These are phyloP conservation scores for Nothocercus nigrocapillus DNA, from an alignment of 2,113 vertebrate genomes.

Conservation along the genomic window DNA sequence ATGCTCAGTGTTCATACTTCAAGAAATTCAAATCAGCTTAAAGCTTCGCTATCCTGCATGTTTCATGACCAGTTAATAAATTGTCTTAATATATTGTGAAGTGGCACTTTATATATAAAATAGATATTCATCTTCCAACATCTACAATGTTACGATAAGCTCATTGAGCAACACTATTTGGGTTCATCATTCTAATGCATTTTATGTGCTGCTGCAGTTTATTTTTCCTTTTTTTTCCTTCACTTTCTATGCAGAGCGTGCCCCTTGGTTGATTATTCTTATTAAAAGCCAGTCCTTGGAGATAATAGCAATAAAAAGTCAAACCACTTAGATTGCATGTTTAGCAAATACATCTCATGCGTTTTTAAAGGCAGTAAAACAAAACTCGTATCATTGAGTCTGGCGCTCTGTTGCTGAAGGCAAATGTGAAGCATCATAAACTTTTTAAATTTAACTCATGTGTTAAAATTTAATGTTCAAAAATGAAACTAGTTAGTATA, in stretches of 20 bases:
- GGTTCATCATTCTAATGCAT: background rate
- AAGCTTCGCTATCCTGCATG: background rate
- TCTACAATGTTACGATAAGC: background rate
- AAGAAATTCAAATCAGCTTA: background rate
- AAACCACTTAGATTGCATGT: background rate
- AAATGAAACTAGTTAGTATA: background rate
- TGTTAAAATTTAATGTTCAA: background rate
- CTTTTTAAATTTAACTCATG: background rate
- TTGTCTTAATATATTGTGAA: background rate
- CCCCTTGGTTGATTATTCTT: background rate
- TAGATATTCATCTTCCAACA: background rate
- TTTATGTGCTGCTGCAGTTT: background rate
- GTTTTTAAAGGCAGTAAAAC: background rate
- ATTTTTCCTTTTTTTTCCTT: rapidly evolving
- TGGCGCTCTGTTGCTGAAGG: background rate
- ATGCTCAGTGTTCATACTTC: rapidly evolving
- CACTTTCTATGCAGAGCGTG: rapidly evolving
- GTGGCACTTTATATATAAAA: background rate
- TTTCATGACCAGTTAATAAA: rapidly evolving
- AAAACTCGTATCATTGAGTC: background rate
- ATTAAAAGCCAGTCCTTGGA: background rate
- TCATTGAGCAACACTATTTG: no score
- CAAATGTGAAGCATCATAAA: background rate
- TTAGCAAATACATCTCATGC: background rate
- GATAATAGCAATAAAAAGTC: background rate